Conservation (phyloP, 2,797 vertebrate genomes). For the Sebastolobus alascanus region DNA sequence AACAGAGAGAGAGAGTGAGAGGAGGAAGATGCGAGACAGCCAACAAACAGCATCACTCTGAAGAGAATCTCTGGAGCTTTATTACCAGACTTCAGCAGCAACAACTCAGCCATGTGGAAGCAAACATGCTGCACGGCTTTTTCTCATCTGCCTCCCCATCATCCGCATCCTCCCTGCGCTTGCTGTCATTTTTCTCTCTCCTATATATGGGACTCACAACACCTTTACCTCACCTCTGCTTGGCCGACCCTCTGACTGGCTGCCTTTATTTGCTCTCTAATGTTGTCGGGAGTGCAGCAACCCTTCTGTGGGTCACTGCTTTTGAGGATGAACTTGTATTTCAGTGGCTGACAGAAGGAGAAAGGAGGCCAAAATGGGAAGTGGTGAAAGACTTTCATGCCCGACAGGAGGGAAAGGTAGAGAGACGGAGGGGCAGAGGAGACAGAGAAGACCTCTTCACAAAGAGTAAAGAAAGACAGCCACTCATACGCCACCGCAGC, state of each 20-base stretch:
- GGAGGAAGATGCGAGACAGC: conserved; percentile 39
- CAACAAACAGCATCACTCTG: conserved; percentile 52
- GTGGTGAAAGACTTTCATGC: conserved; percentile 48
- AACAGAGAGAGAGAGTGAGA: background rate
- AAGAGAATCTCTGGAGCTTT: conserved; percentile 67
- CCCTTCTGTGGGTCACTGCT: conserved; percentile 67
- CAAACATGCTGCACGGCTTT: conserved; percentile 56
- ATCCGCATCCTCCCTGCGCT: conserved; percentile 14
- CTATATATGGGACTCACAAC: conserved; percentile 17
- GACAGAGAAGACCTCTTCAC: conserved; percentile 42
- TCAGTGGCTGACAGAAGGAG: conserved; percentile 54
- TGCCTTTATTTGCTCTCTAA: conserved; percentile 60
- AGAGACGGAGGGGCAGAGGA: conserved; percentile 41
- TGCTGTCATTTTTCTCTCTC: conserved; percentile 35
- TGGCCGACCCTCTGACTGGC: conserved; percentile 41
- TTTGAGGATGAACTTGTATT: conserved; percentile 54
- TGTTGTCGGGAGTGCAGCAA: conserved; percentile 56
- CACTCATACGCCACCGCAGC: conserved; percentile 45
- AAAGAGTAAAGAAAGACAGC: conserved; percentile 47
- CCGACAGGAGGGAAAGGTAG: conserved; percentile 42
- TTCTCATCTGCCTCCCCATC: conserved; percentile 36
- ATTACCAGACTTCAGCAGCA: conserved; percentile 69
- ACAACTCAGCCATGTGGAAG: conserved; percentile 57
- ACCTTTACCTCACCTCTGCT: conserved; percentile 24
- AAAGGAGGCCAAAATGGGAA: conserved; percentile 38